These are phyloP conservation scores for Kryphioiulus occultus DNA, from an alignment of 2,888 invertebrate species.

Conservation along the genomic window DNA sequence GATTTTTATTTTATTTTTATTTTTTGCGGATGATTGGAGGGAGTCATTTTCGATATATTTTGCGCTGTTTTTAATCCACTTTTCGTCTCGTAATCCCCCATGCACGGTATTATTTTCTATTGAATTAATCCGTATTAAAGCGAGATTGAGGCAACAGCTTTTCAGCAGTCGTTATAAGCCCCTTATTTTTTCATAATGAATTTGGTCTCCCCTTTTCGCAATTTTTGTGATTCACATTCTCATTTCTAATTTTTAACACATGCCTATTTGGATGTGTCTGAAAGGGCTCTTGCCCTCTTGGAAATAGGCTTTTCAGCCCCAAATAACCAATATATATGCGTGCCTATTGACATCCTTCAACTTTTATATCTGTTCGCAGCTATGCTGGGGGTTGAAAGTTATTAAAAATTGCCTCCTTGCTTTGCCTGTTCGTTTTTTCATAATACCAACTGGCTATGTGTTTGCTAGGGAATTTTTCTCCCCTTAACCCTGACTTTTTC, in stretches of 20 bases:
- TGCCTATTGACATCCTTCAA: constrained; percentile 37
- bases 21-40: background rate
- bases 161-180: background rate
- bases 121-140: background rate
- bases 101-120: background rate
- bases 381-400: background rate
- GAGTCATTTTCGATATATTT: background rate
- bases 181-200: constrained; percentile 36
- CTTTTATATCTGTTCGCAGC: constrained; percentile 27
- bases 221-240: constrained; percentile 6
- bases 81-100: background rate
- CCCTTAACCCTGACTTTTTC: constrained; percentile 8
- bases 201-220: background rate
- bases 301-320: background rate
- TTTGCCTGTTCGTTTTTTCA: constrained; percentile 24
- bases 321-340: constrained; percentile 38
- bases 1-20: background rate
- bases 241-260: constrained; percentile 35
- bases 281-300: background rate
- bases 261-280: background rate
- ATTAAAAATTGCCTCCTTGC: constrained; percentile 15
- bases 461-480: background rate
- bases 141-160: constrained; percentile 39
- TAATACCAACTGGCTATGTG: constrained; percentile 17
- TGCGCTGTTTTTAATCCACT: background rate